Evolutionary conservation across 2,888 invertebrate species (phyloP), one percentile per base, ranked within the genome.

Genomic region (Lampropteryx suffumata): DNA sequence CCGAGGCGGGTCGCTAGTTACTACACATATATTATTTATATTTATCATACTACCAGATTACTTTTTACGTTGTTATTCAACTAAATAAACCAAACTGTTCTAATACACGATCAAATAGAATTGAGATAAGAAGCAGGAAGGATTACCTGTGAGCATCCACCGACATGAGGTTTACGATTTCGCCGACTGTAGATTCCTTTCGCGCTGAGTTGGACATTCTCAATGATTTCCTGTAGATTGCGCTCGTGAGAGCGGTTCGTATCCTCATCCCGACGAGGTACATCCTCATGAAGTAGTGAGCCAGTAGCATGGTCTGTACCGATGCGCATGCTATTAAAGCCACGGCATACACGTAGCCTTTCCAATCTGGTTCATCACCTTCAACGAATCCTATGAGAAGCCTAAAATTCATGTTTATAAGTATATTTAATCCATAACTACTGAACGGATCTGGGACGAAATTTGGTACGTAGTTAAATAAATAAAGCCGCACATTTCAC

Each of bases 241-340:
- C 94, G 62, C 96, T 95, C n/a, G 97, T 96, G 21, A 98, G 82
- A 0, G 97, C 95, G 0, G 98, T 96, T 52, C 97, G 92, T 67
- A 99, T 95, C 49, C 97, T 93, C 92, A 99, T 94, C 2, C 98
- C 98, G 11, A 97, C 94, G 37, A 96, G 91, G 84, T 96, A 96
- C 96, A 97, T 97, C 48, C 95, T 92, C 72, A 97, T 96, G 82
- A 98, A 98, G 82, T 98, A 98, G 73, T 98, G 97, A 1, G 97
- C 95, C 29, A 97, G 87, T 37, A 98, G 89, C 62, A 98, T 80
- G 0, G 98, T 98, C 82, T 98, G 97, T 0, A 95, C 73, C 0
- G 93, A 91, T 0, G 98, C 96, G 29, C 95, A 93, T 1, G 92
- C 67, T 59, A 99, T 93, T 50, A 99, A 91, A 1, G 94, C 76